Base-by-base conservation (phyloP, 2,797 vertebrate genomes). In the Cetoscarus ocellatus region DNA sequence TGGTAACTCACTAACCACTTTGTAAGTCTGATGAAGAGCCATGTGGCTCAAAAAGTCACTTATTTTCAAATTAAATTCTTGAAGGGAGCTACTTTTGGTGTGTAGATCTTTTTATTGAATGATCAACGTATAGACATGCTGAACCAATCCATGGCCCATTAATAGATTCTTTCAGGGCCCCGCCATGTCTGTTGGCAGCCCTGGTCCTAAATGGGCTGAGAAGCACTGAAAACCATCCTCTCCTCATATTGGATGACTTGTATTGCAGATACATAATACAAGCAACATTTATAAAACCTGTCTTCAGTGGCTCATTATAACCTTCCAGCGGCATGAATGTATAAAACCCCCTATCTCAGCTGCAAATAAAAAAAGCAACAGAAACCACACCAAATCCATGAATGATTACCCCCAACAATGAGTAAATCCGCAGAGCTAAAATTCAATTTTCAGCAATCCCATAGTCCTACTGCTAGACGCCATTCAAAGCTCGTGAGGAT, bases 371-470 rank as follows among this genome's bases (percentile, higher is more conserved):
- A n/a, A 89, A 88, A 86, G 82, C 85, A 83, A 91, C 76, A 77
- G 85, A 91, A 86, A 84, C 82, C 71, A 80, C 89, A 82, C 64
- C 80, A 77, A 90, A 91, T 84, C 85, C 89, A 73, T 91, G 77
- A 91, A 87, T 89, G 88, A 90, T 90, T 89, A 82, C 77, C 86
- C 87, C 85, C 85, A 90, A 92, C 88, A 92, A 93, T 91, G 86
- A 86, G 84, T 75, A 91, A 93, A 91, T 90, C 91, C 71, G 86
- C 90, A 86, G 89, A 91, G 90, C 90, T 91, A 91, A 92, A 92
- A 92, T 92, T 93, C 88, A 89, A 93, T 93, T 92, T 92, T 82
- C 90, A 76, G 73, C 77, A 88, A 92, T 91, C 91, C 91, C 78
- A 85, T 86, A 89, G 86, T 90, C 79, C 82, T 90, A 73, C 83